These are phyloP conservation scores for Chymomyza fuscimana DNA, from an alignment of 2,888 invertebrate genomes.

Conservation along the genomic window DNA sequence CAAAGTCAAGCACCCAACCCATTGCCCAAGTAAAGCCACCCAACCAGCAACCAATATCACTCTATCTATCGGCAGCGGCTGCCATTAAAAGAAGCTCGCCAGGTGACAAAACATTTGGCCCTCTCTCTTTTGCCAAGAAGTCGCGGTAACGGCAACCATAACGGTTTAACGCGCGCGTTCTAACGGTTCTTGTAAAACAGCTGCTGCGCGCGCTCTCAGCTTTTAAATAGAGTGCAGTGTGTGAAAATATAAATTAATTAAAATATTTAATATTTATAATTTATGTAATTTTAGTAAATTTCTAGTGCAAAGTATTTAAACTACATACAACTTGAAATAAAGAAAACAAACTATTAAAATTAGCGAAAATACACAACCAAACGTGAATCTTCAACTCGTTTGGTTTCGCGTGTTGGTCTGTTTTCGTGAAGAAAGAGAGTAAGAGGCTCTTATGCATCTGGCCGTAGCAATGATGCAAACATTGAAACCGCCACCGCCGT, in stretches of 20 bases:
- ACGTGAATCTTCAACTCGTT: neutral
- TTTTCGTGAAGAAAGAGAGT: neutral
- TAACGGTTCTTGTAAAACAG: neutral
- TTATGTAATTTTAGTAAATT: too few relatives aligned
- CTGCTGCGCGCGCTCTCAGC: neutral
- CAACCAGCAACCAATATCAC: slow-evolving; percentile 41
- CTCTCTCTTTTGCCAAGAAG: slow-evolving; percentile 6
- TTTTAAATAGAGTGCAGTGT: neutral
- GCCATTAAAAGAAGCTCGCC: slow-evolving; percentile 20
- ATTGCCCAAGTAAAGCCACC: slow-evolving; percentile 17
- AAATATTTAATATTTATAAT: slow-evolving; percentile 17
- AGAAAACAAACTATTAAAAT: neutral
- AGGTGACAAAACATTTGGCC: slow-evolving; percentile 35
- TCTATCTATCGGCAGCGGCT: slow-evolving; percentile 38
- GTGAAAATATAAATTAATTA: slow-evolving; percentile 32
- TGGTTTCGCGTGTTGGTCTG: neutral
- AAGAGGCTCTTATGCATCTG: slow-evolving; percentile 57
- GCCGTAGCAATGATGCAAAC: slow-evolving; percentile 78
- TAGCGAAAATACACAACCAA: neutral
- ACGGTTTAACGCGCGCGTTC: neutral
- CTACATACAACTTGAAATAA: neutral
- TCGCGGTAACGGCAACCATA: neutral
- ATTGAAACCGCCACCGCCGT: slow-evolving; percentile 76
- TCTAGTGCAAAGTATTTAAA: neutral
- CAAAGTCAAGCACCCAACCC: slow-evolving; percentile 5